A percentile compares a stretch with the other conserved stretches of the same genome.
Conservation (phyloP, 1,140 invertebrate species). For the Belonocnema kinseyi region DNA sequence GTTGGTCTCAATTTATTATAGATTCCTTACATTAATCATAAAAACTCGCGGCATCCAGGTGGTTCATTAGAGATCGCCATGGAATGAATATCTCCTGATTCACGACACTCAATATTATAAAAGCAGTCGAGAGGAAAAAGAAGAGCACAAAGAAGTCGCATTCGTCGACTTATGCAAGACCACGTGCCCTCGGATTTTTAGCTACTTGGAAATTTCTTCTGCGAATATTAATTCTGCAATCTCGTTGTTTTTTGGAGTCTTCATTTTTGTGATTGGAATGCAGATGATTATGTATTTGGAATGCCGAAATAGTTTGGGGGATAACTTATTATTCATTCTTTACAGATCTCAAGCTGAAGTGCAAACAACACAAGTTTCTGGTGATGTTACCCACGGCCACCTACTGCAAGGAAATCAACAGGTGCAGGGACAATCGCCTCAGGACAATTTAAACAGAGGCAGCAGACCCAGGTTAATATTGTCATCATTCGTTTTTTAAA, state of each 20-base stretch:
- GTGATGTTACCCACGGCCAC: slow-evolving; percentile 50
- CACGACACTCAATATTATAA: slow-evolving; percentile 10
- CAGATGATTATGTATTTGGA: background rate
- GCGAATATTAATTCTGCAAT: slow-evolving; percentile 28
- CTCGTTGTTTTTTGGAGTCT: background rate
- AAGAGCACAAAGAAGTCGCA: slow-evolving; percentile 2
- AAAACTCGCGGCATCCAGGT: background rate
- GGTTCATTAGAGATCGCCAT: slow-evolving; percentile 15
- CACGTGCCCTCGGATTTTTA: slow-evolving; percentile 26
- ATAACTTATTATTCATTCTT: slow-evolving; percentile 20
- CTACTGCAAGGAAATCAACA: slow-evolving; percentile 48
- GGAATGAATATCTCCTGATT: slow-evolving; percentile 22
- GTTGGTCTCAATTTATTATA: background rate
- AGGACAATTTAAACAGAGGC: slow-evolving; percentile 52
- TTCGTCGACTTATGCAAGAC: slow-evolving; percentile 26
- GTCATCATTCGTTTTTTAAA: background rate
- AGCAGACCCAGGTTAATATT: slow-evolving; percentile 58
- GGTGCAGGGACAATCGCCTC: slow-evolving; percentile 45
- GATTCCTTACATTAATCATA: slow-evolving; percentile 24
- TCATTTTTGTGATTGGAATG: slow-evolving; percentile 21
- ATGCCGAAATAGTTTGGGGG: background rate
- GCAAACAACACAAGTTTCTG: slow-evolving; percentile 42
- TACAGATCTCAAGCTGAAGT: slow-evolving; percentile 59
- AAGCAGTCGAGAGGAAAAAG: slow-evolving; percentile 12
- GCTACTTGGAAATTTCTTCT: slow-evolving; percentile 4